Percentiles rank a stretch among this genome's conserved stretches.
These are phyloP conservation scores for Prunella strophiata DNA, from an alignment of 2,797 vertebrate genomes.

Conservation along the genomic window DNA sequence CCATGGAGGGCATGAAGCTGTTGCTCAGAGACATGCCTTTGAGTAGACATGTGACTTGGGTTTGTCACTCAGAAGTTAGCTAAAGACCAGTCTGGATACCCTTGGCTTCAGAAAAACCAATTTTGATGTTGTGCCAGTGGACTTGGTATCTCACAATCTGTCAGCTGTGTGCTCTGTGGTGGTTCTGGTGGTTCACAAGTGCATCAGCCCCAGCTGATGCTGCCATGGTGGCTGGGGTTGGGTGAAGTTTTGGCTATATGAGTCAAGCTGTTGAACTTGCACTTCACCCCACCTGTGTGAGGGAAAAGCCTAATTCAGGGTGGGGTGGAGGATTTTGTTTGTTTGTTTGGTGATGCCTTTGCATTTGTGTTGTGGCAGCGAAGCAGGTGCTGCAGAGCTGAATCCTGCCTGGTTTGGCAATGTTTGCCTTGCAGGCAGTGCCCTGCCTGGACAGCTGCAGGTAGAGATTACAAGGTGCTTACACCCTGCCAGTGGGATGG, in stretches of 20 bases:
- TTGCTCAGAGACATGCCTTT: neutral
- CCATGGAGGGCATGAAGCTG: rapidly evolving
- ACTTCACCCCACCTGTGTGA: rapidly evolving
- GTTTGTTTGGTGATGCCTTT: neutral
- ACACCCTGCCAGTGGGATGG: rapidly evolving
- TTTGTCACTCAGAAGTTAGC: neutral
- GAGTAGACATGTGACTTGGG: neutral
- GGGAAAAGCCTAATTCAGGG: neutral
- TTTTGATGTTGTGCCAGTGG: neutral
- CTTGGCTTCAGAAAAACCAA: neutral
- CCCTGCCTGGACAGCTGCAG: neutral
- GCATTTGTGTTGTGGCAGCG: neutral
- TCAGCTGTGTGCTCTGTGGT: rapidly evolving
- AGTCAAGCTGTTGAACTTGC: neutral
- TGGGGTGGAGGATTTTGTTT: neutral
- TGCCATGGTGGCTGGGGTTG: neutral
- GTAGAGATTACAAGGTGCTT: neutral
- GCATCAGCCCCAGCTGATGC: neutral
- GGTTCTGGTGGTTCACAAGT: neutral
- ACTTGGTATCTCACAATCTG: neutral
- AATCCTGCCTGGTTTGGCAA: neutral
- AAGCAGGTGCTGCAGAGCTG: neutral
- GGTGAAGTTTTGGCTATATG: neutral
- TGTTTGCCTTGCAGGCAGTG: neutral
- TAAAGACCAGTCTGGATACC: neutral